These are phyloP conservation scores for Hormaphis cornu DNA, from an alignment of 1,140 invertebrate species.

Conservation along the genomic window DNA sequence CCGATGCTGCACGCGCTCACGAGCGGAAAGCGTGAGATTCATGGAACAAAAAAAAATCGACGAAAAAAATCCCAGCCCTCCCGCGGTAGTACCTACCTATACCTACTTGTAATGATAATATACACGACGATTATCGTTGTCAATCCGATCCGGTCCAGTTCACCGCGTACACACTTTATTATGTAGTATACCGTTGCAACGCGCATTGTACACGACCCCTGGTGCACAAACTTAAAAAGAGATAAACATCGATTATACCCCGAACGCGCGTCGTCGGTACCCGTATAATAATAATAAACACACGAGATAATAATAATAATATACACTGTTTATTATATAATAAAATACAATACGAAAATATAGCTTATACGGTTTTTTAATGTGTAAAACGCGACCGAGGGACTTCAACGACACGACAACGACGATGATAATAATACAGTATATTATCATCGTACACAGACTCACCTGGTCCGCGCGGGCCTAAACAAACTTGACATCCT, in stretches of 20 bases:
- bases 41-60: no score
- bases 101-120: slow-evolving; percentile 8
- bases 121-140: slow-evolving; percentile 29
- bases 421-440: no score
- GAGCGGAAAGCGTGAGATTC: no score
- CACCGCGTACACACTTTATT: no score
- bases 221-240: slow-evolving; percentile 18
- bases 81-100: neutral
- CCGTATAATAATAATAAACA: slow-evolving; percentile 17
- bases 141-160: slow-evolving; percentile 15
- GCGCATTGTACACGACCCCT: neutral
- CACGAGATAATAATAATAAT: no score
- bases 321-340: no score
- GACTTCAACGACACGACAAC: no score
- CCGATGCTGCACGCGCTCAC: no score
- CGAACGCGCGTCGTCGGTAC: slow-evolving; percentile 1
- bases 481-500: neutral
- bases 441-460: no score
- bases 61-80: neutral
- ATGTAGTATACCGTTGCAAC: neutral
- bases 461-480: neutral
- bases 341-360: no score
- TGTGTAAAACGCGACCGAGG: no score
- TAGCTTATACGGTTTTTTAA: no score
- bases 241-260: slow-evolving; percentile 29